These are phyloP conservation scores for Arenicola marina DNA, from an alignment of 2,888 invertebrate species.

Conservation along the genomic window DNA sequence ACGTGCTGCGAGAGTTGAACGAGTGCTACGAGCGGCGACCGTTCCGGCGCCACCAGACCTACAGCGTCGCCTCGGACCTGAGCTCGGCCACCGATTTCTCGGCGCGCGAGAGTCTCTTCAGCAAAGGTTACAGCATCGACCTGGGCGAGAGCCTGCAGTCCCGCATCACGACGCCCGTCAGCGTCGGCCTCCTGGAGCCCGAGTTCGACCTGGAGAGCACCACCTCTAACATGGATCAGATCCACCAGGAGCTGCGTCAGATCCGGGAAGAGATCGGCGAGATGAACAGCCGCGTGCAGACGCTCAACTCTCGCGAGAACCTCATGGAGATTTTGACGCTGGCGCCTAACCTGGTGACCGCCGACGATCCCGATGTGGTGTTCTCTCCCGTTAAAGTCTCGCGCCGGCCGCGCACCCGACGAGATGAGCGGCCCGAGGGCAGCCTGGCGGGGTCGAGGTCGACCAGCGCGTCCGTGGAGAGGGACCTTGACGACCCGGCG, in stretches of 20 bases:
- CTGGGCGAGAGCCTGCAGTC: constrained; percentile 20
- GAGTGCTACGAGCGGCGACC: too few relatives aligned
- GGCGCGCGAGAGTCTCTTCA: constrained; percentile 16
- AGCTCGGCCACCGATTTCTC: constrained; percentile 1
- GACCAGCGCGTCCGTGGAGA: background rate
- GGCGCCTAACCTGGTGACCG: background rate
- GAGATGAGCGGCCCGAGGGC: background rate
- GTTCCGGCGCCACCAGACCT: constrained; percentile 1
- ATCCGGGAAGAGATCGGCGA: constrained; percentile 18
- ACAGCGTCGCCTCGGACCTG: constrained; percentile 3
- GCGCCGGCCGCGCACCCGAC: background rate
- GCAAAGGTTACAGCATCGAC: constrained; percentile 28
- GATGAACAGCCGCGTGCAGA: constrained; percentile 10
- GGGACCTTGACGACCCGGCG: background rate
- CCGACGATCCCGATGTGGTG: background rate
- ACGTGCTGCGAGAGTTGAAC: too few relatives aligned
- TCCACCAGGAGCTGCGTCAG: constrained; percentile 13
- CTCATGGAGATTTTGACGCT: background rate
- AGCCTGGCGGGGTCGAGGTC: background rate
- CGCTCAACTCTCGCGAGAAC: constrained; percentile 1
- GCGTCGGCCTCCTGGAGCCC: constrained; percentile 6
- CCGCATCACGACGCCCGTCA: constrained; percentile 14
- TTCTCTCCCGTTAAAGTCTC: background rate
- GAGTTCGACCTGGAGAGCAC: background rate
- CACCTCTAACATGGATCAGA: constrained; percentile 18